phyloP scores from a whole-genome alignment of 2,113 vertebrate genomes.

The Psophia crepitans region DNA sequence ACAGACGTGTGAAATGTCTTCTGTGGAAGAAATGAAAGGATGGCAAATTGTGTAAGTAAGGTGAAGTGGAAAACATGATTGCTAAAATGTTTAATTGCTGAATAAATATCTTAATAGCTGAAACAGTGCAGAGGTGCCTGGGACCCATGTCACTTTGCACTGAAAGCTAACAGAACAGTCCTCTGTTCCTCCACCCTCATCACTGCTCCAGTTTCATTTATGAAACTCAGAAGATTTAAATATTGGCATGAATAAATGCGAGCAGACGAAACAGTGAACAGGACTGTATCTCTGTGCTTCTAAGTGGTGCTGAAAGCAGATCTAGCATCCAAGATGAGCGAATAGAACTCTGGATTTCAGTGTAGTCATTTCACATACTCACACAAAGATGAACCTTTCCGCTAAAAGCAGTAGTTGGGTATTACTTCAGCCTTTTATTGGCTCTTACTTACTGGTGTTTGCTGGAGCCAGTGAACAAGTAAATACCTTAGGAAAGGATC shows the following conservation, averaged over 20 bases:
- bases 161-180: slow-evolving; percentile 11
- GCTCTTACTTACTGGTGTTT: background rate
- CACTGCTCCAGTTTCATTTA: background rate
- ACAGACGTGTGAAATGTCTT: slow-evolving; percentile 69
- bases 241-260: background rate
- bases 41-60: background rate
- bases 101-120: slow-evolving; percentile 50
- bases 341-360: background rate
- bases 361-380: background rate
- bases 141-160: slow-evolving; percentile 12
- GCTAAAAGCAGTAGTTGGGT: background rate
- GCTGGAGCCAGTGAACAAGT: background rate
- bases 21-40: background rate
- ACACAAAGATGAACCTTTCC: background rate
- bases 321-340: background rate
- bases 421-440: background rate
- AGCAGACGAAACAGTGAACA: background rate
- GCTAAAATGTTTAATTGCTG: slow-evolving; percentile 45
- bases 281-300: background rate
- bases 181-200: background rate
- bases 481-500: background rate
- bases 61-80: background rate
- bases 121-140: slow-evolving; percentile 22
- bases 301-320: background rate
- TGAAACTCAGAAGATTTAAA: slow-evolving; percentile 6